phyloP scores from a whole-genome alignment of 1,140 invertebrate species.

The Lethrus apterus region DNA sequence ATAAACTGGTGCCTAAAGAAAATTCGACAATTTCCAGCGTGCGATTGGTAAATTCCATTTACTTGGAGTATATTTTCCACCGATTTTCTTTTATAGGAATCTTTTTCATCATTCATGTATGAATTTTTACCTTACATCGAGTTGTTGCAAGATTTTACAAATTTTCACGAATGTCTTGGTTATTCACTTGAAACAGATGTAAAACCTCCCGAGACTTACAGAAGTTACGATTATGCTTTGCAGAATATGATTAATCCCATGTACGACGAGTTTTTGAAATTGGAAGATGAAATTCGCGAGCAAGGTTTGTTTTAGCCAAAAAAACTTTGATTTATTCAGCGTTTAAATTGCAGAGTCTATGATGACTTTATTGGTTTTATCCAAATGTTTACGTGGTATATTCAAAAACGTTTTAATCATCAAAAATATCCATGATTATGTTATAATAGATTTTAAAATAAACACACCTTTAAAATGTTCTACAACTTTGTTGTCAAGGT shows the following conservation, averaged over 20 bases:
- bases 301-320: conserved; percentile 28
- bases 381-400: conserved; percentile 34
- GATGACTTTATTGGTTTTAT: conserved; percentile 42
- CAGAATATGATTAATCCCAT: conserved; percentile 28
- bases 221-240: conserved; percentile 22
- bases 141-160: conserved; percentile 30
- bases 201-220: conserved; percentile 24
- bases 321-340: conserved; percentile 12
- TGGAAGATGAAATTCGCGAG: conserved; percentile 30
- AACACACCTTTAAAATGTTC: conserved; percentile 39
- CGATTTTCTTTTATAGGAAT: conserved; percentile 24
- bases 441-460: conserved; percentile 37
- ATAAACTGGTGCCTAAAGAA: conserved; percentile 26
- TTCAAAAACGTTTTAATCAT: conserved; percentile 41
- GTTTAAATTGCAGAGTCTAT: conserved; percentile 29
- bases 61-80: conserved; percentile 4
- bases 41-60: conserved; percentile 27
- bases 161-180: conserved; percentile 22
- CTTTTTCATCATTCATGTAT: conserved; percentile 29
- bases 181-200: conserved; percentile 13
- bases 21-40: conserved; percentile 36
- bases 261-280: conserved; percentile 22
- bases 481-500: conserved; percentile 40
- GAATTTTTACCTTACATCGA: conserved; percentile 32
- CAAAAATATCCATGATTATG: conserved; percentile 41